Percentiles rank a stretch among this genome's conserved stretches.
Evolutionary conservation across 2,888 invertebrate genomes (phyloP).

Genomic region (Drosophila paracracens): DNA sequence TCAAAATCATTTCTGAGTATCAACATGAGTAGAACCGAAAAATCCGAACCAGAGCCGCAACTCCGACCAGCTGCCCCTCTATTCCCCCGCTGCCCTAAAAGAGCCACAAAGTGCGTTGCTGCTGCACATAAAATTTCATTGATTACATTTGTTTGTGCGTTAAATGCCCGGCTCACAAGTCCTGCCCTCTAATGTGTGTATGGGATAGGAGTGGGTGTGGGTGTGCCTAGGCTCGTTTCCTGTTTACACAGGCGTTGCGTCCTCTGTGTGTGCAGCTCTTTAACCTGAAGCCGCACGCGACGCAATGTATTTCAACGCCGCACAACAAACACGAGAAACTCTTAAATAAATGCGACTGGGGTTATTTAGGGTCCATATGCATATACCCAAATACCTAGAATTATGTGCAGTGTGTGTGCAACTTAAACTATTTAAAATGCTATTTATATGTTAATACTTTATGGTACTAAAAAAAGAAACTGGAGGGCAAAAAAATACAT

Average conservation of each 20-base stretch:
- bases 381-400: slow-evolving; percentile 57
- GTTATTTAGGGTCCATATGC: slow-evolving; percentile 49
- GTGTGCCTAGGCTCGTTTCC: slow-evolving; percentile 73
- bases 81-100: neutral
- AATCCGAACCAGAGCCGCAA: slow-evolving; percentile 21
- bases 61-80: neutral
- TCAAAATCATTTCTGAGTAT: slow-evolving; percentile 66
- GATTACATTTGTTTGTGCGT: slow-evolving; percentile 81
- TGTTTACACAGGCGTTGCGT: slow-evolving; percentile 75
- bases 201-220: slow-evolving; percentile 19
- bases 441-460: slow-evolving; percentile 79
- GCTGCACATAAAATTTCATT: slow-evolving; percentile 81
- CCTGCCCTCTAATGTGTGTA: slow-evolving; percentile 25
- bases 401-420: slow-evolving; percentile 46
- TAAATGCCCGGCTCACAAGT: slow-evolving; percentile 57
- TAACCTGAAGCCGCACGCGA: slow-evolving; percentile 64
- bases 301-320: slow-evolving; percentile 61
- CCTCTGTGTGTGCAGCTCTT: slow-evolving; percentile 59
- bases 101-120: slow-evolving; percentile 68
- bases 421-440: slow-evolving; percentile 79
- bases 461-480: slow-evolving; percentile 35
- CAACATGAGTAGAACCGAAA: slow-evolving; percentile 45
- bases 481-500: slow-evolving; percentile 18
- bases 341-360: slow-evolving; percentile 39
- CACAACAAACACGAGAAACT: slow-evolving; percentile 31